Base-by-base conservation (phyloP, 2,888 invertebrate genomes). In the Uropetala carovei region DNA sequence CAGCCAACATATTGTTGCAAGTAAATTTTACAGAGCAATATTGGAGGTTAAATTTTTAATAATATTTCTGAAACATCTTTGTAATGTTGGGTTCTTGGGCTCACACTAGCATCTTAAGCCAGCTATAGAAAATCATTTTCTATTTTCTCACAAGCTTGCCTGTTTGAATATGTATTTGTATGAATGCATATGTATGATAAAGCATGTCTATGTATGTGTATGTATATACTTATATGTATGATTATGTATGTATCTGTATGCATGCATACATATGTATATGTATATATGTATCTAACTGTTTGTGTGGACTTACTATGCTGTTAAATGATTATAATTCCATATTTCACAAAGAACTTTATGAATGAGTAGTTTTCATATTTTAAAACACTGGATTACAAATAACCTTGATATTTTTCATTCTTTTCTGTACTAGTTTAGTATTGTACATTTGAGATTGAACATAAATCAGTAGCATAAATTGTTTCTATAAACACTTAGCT, bases 191-290 rank as follows among this genome's bases (percentile, higher is more conserved):
- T 75, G 27, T 27, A 75, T 75, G 27, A 27, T 22, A 13, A 75
- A 27, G 75, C 75, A 75, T 75, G 75, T 14, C 75, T 13, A 13
- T 75, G 75, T 75, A 75, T 75, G 75, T 75, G 75, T 27, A 75
- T 75, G 22, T 75, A 18, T 75, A 27, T 27, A 75, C 13, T 75
- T 27, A 75, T 18, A 3, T 68, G 18, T 68, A 68, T 68, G 68
- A 68, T 68, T 22, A 75, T 27, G 3, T 13, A 27, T 75, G 11
- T 75, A 75, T 27, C 75, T 75, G 75, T 75, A 14, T 75, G 75
- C 14, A 75, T 75, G 9, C 14, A 27, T 75, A 27, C 4, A 75
- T 75, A 27, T 27, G 13, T 75, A 27, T 27, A 27, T 75, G 75
- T 10, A 75, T 75, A 27, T 27, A 27, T 75, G 75, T 75, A 0